phyloP scores from a whole-genome alignment of 64 coral and sea anemone species.

The Cladopsammia gracilis region DNA sequence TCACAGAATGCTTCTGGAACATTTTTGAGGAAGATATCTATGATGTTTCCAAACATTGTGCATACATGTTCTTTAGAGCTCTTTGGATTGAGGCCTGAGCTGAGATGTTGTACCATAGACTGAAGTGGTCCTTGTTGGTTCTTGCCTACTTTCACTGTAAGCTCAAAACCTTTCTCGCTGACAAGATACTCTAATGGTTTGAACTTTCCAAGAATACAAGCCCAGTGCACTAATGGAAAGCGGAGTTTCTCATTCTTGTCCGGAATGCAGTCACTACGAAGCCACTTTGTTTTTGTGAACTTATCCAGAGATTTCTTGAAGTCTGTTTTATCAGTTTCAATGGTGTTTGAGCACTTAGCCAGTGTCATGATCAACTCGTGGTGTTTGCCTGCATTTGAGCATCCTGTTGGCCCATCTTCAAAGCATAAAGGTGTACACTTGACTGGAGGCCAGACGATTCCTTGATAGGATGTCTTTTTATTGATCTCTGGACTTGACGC shows the following conservation, averaged over 20 bases:
- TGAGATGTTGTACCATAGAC: background rate
- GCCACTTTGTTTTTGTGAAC: constrained; percentile 40
- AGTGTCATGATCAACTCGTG: constrained; percentile 25
- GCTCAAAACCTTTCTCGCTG: background rate
- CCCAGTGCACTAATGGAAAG: constrained; percentile 38
- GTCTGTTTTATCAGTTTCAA: constrained; percentile 1
- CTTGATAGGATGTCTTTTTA: background rate
- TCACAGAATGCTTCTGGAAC: constrained; percentile 8
- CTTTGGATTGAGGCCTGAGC: background rate
- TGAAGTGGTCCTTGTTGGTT: background rate
- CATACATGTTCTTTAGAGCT: background rate
- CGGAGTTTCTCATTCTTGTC: constrained; percentile 1
- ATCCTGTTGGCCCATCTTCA: background rate
- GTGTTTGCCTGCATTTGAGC: constrained; percentile 16
- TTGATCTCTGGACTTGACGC: background rate
- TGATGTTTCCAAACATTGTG: background rate
- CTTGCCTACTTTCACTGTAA: background rate
- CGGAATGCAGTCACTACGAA: constrained; percentile 6
- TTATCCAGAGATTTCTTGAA: constrained; percentile 39
- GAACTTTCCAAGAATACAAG: constrained; percentile 43
- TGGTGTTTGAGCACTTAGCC: background rate
- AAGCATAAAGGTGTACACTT: constrained; percentile 30
- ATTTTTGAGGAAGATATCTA: constrained; percentile 31
- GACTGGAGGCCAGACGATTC: background rate
- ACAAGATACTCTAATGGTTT: constrained; percentile 14